phyloP scores from a whole-genome alignment of 1,140 invertebrate genomes.

The Cephus cinctus region DNA sequence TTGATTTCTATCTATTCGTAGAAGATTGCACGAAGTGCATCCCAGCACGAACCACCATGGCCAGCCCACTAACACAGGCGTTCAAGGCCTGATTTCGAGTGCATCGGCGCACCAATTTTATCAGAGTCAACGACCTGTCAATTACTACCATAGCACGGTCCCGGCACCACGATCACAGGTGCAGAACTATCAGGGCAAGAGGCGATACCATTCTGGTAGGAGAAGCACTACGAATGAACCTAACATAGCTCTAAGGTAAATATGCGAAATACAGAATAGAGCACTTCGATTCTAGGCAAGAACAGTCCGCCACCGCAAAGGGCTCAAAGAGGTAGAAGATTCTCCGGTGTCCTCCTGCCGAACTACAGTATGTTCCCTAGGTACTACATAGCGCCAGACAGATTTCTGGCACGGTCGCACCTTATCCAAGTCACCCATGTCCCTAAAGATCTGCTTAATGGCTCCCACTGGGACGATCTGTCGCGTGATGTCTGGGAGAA shows the following conservation, averaged over 20 bases:
- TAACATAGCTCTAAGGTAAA: too few species aligned
- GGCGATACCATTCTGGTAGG: constrained; percentile 42
- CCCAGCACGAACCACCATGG: constrained; percentile 22
- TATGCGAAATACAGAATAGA: background rate
- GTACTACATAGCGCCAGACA: constrained; percentile 51
- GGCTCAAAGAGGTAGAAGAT: constrained; percentile 41
- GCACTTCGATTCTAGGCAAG: constrained; percentile 27
- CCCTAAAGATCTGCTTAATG: constrained; percentile 48
- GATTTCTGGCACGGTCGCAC: constrained; percentile 55
- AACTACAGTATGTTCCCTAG: constrained; percentile 29
- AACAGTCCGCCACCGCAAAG: constrained; percentile 41
- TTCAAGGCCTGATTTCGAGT: constrained; percentile 28
- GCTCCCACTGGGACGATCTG: constrained; percentile 65
- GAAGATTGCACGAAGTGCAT: constrained; percentile 32
- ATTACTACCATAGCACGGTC: constrained; percentile 34
- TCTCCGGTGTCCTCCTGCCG: constrained; percentile 26
- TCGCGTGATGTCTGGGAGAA: constrained; percentile 78
- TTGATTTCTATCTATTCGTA: constrained; percentile 16
- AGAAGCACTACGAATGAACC: too few species aligned
- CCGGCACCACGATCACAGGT: constrained; percentile 28
- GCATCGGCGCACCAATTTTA: constrained; percentile 38
- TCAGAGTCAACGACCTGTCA: constrained; percentile 32
- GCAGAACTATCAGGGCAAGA: constrained; percentile 49
- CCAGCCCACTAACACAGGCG: constrained; percentile 9
- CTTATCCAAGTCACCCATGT: constrained; percentile 47